These are phyloP conservation scores for Furcifer pardalis DNA, from an alignment of 2,797 vertebrate species.

Conservation along the genomic window DNA sequence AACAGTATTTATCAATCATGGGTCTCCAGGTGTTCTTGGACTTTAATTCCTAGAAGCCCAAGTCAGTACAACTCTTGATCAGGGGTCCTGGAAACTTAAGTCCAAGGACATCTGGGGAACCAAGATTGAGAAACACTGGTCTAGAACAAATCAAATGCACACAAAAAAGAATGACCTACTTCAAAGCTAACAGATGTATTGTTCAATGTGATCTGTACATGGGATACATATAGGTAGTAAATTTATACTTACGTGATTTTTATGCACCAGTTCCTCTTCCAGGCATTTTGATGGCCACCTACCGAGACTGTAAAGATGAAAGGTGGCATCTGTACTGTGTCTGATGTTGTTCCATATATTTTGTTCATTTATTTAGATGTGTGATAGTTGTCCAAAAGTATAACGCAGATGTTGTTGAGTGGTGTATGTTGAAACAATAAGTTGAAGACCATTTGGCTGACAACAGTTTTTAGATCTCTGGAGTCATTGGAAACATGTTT, in stretches of 20 bases:
- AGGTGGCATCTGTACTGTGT: background rate
- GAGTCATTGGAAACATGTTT: background rate
- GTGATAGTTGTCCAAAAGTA: background rate
- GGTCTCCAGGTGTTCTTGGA: too few relatives aligned
- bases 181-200: background rate
- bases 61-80: too few relatives aligned
- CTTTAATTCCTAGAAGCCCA: too few relatives aligned
- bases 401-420: slow-evolving; percentile 6
- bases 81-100: too few relatives aligned
- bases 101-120: too few relatives aligned
- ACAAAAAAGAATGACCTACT: background rate
- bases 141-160: too few relatives aligned
- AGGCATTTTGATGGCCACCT: background rate
- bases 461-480: background rate
- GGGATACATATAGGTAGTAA: background rate
- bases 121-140: too few relatives aligned
- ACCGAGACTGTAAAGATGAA: background rate
- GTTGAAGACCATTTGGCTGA: background rate
- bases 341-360: background rate
- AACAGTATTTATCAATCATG: too few relatives aligned
- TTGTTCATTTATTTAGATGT: background rate
- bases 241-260: background rate
- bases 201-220: background rate
- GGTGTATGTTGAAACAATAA: slow-evolving; percentile 5
- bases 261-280: background rate